These are phyloP conservation scores for Melanogrammus aeglefinus DNA, from an alignment of 2,797 vertebrate genomes.

Conservation along the genomic window DNA sequence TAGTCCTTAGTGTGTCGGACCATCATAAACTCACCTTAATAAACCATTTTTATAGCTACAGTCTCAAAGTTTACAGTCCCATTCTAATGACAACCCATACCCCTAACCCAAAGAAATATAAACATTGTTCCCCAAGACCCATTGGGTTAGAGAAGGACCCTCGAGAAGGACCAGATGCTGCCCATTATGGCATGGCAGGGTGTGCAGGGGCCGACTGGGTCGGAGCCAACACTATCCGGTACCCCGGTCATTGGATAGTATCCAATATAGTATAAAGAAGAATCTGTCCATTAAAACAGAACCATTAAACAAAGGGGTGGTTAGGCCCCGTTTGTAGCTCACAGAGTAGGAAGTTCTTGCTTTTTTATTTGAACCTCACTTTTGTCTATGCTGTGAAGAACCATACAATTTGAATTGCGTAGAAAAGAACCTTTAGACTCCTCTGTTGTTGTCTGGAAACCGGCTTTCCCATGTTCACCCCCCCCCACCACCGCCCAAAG, in stretches of 20 bases:
- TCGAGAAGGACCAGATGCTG: too few relatives aligned
- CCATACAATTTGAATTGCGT: background rate
- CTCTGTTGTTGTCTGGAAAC: background rate
- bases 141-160: background rate
- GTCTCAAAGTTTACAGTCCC: background rate
- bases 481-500: background rate
- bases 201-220: background rate
- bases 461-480: too few relatives aligned
- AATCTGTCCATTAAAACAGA: background rate
- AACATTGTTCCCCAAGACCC: background rate
- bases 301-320: background rate
- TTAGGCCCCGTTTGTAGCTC: background rate
- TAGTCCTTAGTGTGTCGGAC: too few relatives aligned
- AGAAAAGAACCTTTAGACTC: background rate
- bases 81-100: background rate
- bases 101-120: background rate
- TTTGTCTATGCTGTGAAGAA: background rate
- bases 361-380: background rate
- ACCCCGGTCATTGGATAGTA: background rate
- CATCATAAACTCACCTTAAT: background rate
- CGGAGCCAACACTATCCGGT: background rate
- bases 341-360: background rate
- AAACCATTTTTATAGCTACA: background rate
- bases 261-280: background rate
- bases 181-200: too few relatives aligned